Evolutionary conservation across 1,140 invertebrate species (phyloP), one percentile per base, ranked within the genome.

Genomic region (Bombyx mandarina): DNA sequence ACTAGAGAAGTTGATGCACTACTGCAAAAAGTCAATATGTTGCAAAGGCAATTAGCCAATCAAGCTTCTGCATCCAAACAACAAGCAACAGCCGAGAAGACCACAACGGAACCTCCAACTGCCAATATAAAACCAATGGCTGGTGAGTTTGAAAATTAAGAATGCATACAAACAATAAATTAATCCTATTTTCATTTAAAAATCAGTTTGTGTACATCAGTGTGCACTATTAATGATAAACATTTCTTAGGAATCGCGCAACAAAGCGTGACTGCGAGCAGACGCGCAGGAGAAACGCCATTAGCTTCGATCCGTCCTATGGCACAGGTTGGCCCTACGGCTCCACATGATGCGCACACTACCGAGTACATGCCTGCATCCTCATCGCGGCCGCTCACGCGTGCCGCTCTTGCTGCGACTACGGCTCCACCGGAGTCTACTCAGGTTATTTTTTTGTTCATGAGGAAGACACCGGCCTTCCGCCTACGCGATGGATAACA

Each of bases 81-180:
- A 90, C 93, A 64, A 91, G 90, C 77, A 86, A 90, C 44, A 88
- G 91, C 56, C 56, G 93, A 95, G 63, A 92, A 94, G 73, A 89
- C 91, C 22, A 90, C 90, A 0, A 91, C 90, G 0, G 95, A 97
- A 69, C 93, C 95, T 48, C 94, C 96, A 7, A 95, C 95, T 0
- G 97, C 97, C 8, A 98, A 98, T 79, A 98, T 98, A 43, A 96
- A 96, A 79, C 97, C 97, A 1, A 96, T 98, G 93, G 93, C 96
- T 9, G 95, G 94, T 66, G 89, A 90, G 66, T 81, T 54, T 43
- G 10, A 51, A 22, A 8, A 56, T 47, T 3, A 35, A 35, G 2
- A 35, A 3, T 35, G 26, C 26, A 35, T 5, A 35, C 26, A 35
- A 35, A 35, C 4, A 35, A 35, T 35, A 35, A 35, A 35, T 3